Evolutionary conservation across 2,113 vertebrate genomes (phyloP).

Genomic region (Nanorana parkeri): DNA sequence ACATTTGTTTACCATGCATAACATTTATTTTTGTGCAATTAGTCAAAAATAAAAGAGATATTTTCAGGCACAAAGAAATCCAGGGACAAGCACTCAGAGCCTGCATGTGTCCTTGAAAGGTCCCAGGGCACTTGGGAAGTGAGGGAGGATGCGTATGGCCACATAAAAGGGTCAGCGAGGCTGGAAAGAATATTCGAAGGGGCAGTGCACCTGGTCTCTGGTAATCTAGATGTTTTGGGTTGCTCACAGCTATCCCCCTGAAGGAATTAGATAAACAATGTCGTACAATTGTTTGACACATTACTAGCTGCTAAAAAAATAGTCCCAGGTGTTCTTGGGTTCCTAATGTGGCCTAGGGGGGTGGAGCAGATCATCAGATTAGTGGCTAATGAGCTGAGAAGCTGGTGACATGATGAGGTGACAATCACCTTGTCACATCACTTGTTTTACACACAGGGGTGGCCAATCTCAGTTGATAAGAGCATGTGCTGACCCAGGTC

Average conservation of each 20-base stretch:
- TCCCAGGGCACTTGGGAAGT: too few species aligned
- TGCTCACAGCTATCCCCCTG: neutral
- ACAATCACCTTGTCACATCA: slow-evolving; percentile 46
- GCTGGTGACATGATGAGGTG: slow-evolving; percentile 49
- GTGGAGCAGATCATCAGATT: slow-evolving; percentile 22
- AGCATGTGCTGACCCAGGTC: neutral
- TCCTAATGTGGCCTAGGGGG: slow-evolving; percentile 11
- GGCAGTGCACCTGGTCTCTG: neutral
- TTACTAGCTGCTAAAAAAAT: neutral
- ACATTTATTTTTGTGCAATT: too few species aligned
- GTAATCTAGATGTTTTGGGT: neutral
- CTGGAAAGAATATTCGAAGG: too few species aligned
- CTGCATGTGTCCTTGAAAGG: too few species aligned
- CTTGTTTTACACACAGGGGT: slow-evolving; percentile 22
- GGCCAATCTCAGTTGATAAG: slow-evolving; percentile 42
- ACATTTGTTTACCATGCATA: too few species aligned
- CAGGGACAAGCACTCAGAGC: too few species aligned
- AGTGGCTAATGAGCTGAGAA: slow-evolving; percentile 28
- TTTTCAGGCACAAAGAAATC: too few species aligned
- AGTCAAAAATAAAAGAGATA: too few species aligned
- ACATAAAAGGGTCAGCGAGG: too few species aligned
- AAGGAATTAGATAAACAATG: slow-evolving; percentile 19
- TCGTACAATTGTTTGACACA: neutral
- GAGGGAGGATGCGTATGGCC: too few species aligned
- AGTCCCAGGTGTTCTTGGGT: slow-evolving; percentile 28